Conservation (phyloP, 2,888 invertebrate genomes). For the Syrphus vitripennis region DNA sequence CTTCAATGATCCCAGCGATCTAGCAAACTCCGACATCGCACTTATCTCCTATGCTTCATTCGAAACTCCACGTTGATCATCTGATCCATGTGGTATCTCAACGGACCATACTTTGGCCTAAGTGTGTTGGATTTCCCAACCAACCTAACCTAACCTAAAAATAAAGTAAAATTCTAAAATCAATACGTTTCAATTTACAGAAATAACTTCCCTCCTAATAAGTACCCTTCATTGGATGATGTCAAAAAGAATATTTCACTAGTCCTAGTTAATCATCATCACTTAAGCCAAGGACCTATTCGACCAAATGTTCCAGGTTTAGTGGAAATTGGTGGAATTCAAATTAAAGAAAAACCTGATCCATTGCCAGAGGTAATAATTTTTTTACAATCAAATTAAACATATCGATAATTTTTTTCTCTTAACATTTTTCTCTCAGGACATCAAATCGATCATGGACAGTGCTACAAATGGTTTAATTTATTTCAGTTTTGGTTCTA, state of each 20-base stretch:
- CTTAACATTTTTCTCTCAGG: slow-evolving; percentile 53
- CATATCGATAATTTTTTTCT: neutral
- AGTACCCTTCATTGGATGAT: slow-evolving; percentile 74
- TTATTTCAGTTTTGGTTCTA: slow-evolving; percentile 79
- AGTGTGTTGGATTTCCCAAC: too few relatives aligned
- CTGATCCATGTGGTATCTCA: too few relatives aligned
- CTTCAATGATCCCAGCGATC: too few relatives aligned
- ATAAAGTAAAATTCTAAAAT: neutral
- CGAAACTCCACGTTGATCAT: too few relatives aligned
- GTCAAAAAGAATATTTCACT: slow-evolving; percentile 75
- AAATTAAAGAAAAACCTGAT: slow-evolving; percentile 75
- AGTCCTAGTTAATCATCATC: slow-evolving; percentile 74
- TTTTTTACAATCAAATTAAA: neutral
- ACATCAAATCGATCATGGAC: slow-evolving; percentile 75
- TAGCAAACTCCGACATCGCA: too few relatives aligned
- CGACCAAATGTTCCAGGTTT: slow-evolving; percentile 75
- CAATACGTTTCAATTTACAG: slow-evolving; percentile 59
- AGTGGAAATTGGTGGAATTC: slow-evolving; percentile 77
- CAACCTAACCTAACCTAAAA: too few relatives aligned
- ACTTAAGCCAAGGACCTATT: slow-evolving; percentile 75
- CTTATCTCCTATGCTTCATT: too few relatives aligned
- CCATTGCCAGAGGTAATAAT: slow-evolving; percentile 73
- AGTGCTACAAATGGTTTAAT: slow-evolving; percentile 78
- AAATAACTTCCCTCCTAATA: slow-evolving; percentile 74
- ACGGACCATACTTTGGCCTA: too few relatives aligned